Evolutionary conservation across 2,113 vertebrate species (phyloP).

Genomic region (Microtus richardsoni): DNA sequence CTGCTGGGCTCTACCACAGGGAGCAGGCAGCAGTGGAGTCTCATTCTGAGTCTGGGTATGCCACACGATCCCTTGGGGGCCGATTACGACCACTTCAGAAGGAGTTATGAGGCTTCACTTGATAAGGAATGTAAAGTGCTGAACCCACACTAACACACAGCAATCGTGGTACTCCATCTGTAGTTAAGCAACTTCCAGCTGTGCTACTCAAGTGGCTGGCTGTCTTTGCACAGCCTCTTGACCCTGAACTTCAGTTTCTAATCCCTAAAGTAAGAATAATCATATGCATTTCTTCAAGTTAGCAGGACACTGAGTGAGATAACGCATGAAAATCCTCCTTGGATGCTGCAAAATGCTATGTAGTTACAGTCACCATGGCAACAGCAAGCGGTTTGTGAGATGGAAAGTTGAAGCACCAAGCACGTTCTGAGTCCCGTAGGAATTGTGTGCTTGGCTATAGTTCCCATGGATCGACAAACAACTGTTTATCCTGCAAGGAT

Average conservation of each 20-base stretch:
- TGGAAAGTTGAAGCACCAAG: background rate
- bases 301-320: slow-evolving; percentile 23
- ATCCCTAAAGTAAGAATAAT: slow-evolving; percentile 20
- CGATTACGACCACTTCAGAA: background rate
- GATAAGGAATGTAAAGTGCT: background rate
- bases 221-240: slow-evolving; percentile 15
- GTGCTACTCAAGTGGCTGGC: background rate
- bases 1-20: background rate
- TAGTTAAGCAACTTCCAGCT: background rate
- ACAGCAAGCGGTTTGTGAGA: background rate
- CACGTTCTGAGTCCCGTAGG: slow-evolving; percentile 21
- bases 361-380: slow-evolving; percentile 59
- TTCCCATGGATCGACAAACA: slow-evolving; percentile 43
- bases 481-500: background rate
- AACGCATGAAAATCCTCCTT: slow-evolving; percentile 38
- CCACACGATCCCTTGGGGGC: background rate
- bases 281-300: background rate
- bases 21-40: background rate
- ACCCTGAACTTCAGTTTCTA: slow-evolving; percentile 24
- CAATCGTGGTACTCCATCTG: background rate
- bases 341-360: slow-evolving; percentile 1
- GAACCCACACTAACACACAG: background rate
- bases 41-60: background rate
- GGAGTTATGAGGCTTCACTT: background rate
- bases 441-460: background rate